These are phyloP conservation scores for Oncorhynchus tshawytscha DNA, from an alignment of 2,113 vertebrate species.

Conservation along the genomic window DNA sequence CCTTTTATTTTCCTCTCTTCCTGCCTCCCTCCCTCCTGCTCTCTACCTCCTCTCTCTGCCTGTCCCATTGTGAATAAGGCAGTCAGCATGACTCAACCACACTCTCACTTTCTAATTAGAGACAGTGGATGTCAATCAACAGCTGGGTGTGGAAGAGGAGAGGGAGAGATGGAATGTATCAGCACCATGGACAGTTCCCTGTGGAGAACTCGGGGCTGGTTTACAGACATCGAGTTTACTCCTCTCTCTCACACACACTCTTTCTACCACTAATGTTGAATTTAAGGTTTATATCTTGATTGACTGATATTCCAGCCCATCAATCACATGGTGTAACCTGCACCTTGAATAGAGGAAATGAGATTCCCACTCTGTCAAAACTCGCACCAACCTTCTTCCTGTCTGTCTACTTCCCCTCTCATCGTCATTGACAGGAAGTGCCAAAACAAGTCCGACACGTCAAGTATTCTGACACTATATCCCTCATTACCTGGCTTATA, in stretches of 20 bases:
- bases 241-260: constrained; percentile 12
- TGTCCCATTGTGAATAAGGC: constrained; percentile 58
- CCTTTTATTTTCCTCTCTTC: neutral
- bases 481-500: neutral
- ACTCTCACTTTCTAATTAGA: constrained; percentile 67
- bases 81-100: constrained; percentile 38
- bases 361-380: constrained; percentile 3
- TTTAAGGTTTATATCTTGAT: neutral
- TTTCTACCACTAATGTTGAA: constrained; percentile 3
- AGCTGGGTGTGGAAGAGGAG: constrained; percentile 24
- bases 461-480: neutral
- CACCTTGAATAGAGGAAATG: constrained; percentile 4
- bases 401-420: neutral
- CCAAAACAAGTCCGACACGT: neutral
- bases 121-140: constrained; percentile 64
- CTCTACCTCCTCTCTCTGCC: constrained; percentile 16
- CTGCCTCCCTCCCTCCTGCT: neutral
- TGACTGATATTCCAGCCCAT: neutral
- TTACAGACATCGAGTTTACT: constrained; percentile 47
- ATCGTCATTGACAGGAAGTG: constrained; percentile 4
- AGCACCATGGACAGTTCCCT: constrained; percentile 66
- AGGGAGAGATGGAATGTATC: constrained; percentile 20
- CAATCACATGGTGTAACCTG: constrained; percentile 13
- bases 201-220: constrained; percentile 19
- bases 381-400: constrained; percentile 5